phyloP scores from a whole-genome alignment of 2,888 invertebrate species.

The Agrypnus murinus region DNA sequence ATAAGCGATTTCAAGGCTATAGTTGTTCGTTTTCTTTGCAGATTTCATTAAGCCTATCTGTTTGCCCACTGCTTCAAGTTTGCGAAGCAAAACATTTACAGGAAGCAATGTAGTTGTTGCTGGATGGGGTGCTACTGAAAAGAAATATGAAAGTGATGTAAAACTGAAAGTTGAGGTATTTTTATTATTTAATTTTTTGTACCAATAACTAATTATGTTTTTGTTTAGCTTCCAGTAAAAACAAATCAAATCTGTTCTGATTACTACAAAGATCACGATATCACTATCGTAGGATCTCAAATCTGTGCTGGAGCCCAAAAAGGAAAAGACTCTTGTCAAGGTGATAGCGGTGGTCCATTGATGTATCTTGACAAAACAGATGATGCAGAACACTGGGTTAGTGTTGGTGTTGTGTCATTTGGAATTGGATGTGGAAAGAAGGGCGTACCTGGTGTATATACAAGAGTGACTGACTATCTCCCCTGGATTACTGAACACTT shows the following conservation, averaged over 20 bases:
- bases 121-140: conserved; percentile 80
- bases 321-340: conserved; percentile 76
- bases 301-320: conserved; percentile 77
- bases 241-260: conserved; percentile 71
- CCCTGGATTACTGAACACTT: no score
- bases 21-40: conserved; percentile 53
- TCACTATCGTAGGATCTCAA: conserved; percentile 72
- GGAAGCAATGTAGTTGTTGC: conserved; percentile 73
- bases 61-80: conserved; percentile 62
- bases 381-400: conserved; percentile 70
- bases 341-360: conserved; percentile 79
- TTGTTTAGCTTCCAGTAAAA: conserved; percentile 71
- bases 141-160: conserved; percentile 69
- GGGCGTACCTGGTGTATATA: conserved; percentile 78
- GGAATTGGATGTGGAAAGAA: conserved; percentile 74
- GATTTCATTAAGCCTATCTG: conserved; percentile 78
- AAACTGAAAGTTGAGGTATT: conserved; percentile 72
- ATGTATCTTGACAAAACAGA: conserved; percentile 67
- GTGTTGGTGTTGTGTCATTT: conserved; percentile 78
- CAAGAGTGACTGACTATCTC: no score
- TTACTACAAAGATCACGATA: conserved; percentile 71
- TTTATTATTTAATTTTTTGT: no score
- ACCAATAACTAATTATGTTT: background rate
- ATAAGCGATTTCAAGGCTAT: no score
- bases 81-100: conserved; percentile 67